Evolutionary conservation across 2,113 vertebrate genomes (phyloP).

Genomic region (Regulus satrapa): DNA sequence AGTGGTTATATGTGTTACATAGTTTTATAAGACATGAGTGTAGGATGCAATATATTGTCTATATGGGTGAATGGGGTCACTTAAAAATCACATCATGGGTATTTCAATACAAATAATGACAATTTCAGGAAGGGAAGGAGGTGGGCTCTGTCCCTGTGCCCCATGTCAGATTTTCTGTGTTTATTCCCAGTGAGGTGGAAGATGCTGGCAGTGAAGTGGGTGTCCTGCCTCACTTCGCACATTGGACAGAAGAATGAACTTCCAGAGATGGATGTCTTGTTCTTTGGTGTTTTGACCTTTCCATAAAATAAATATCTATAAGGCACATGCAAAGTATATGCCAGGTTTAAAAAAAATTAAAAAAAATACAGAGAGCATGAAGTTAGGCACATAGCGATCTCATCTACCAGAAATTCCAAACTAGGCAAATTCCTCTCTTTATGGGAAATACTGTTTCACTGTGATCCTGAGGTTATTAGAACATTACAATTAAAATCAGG

Average conservation of each 20-base stretch:
- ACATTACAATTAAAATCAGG: not conserved
- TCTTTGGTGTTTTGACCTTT: not conserved
- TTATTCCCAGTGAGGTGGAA: not conserved
- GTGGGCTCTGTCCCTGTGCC: not conserved
- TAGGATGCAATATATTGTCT: not conserved
- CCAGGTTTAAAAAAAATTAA: not conserved
- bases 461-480: not conserved
- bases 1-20: accelerated
- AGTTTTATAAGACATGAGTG: not conserved
- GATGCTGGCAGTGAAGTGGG: not conserved
- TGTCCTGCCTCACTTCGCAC: not conserved
- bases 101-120: not conserved
- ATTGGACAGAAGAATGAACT: not conserved
- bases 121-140: not conserved
- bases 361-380: not conserved
- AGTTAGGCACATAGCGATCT: not conserved
- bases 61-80: not conserved
- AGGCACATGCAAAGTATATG: not conserved
- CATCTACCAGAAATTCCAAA: not conserved
- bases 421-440: not conserved
- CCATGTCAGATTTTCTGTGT: not conserved
- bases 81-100: accelerated
- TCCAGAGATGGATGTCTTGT: not conserved
- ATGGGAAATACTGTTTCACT: not conserved
- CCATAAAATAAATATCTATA: not conserved